Base-by-base conservation (phyloP, 2,888 invertebrate genomes). In the Thelaira solivaga region DNA sequence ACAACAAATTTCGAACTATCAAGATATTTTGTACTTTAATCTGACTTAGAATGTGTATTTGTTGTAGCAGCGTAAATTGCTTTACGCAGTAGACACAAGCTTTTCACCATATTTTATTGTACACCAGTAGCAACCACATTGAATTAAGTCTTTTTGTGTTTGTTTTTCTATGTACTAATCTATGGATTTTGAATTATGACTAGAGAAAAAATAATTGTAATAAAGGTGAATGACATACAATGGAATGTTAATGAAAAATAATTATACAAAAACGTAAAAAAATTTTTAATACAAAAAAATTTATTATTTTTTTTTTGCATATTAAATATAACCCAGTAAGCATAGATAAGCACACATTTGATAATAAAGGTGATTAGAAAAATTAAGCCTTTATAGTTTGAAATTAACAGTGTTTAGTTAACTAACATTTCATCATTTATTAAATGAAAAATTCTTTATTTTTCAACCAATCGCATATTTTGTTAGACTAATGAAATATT, bases 201-300 rank as follows among this genome's bases (percentile, higher is more conserved):
- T 36, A n/a, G 18, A n/a, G n/a, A 20, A 41, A 49, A 11, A 69
- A 49, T 39, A 53, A 68, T 41, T 45, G n/a, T 31, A 57, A 29
- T 51, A 67, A 65, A 80, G 77, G 75, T 80, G 80, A 80, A 80
- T 72, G 75, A 75, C 75, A 61, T 72, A 13, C 61, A 43, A 55
- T 49, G 71, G 72, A 73, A 76, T 77, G 74, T 75, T 75, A 75
- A 75, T 72, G 62, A 45, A 51, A 72, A 68, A 34, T 61, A 53
- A 18, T 22, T 45, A 2, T 34, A 29, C 13, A 6, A 13, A 6
- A 10, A 20, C 13, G 18, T 13, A 10, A n/a, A 1, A 39, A 41
- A 39, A 16, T 22, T 39, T 57, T 57, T 57, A 16, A 41, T 41
- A 7, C 2, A 0, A n/a, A 41, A 11, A 6, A 4, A 16, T 41